Percentiles rank a stretch among this genome's conserved stretches.
Evolutionary conservation across 2,113 vertebrate species (phyloP).

Genomic region (Tachycineta bicolor): DNA sequence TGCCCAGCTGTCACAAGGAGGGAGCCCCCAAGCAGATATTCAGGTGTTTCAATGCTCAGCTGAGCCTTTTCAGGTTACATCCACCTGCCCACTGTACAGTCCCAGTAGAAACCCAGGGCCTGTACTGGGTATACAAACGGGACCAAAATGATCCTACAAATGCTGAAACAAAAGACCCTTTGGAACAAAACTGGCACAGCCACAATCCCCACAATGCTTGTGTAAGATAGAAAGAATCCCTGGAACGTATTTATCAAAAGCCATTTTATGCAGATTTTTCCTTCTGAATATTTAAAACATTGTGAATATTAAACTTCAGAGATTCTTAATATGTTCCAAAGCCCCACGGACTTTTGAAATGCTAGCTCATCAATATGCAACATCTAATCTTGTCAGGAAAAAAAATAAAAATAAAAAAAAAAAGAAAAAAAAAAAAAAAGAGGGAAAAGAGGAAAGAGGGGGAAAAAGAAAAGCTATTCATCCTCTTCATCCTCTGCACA

Average conservation of each 20-base stretch:
- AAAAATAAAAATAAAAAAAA: no score
- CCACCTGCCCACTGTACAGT: neutral
- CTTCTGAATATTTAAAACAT: conserved; percentile 55
- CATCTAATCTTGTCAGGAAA: conserved; percentile 45
- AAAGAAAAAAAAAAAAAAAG: neutral
- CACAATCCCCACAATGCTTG: conserved; percentile 19
- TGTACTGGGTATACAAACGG: neutral
- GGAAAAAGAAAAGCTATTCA: neutral
- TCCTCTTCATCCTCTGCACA: neutral
- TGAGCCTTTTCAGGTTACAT: neutral
- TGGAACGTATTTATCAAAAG: conserved; percentile 54
- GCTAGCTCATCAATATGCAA: conserved; percentile 67
- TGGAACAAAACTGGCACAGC: conserved; percentile 27
- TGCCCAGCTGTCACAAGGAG: neutral
- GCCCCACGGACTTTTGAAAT: conserved; percentile 56
- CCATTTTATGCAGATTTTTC: conserved; percentile 62
- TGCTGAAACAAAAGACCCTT: neutral
- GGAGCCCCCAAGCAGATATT: neutral
- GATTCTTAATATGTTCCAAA: conserved; percentile 35
- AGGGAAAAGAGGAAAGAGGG: no score
- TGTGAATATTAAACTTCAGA: conserved; percentile 63
- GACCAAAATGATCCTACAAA: conserved; percentile 5
- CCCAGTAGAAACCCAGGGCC: neutral
- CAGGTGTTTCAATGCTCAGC: neutral
- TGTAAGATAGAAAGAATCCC: conserved; percentile 20